Base-by-base conservation (phyloP, 2,113 vertebrate genomes). In the Eulemur rufifrons region DNA sequence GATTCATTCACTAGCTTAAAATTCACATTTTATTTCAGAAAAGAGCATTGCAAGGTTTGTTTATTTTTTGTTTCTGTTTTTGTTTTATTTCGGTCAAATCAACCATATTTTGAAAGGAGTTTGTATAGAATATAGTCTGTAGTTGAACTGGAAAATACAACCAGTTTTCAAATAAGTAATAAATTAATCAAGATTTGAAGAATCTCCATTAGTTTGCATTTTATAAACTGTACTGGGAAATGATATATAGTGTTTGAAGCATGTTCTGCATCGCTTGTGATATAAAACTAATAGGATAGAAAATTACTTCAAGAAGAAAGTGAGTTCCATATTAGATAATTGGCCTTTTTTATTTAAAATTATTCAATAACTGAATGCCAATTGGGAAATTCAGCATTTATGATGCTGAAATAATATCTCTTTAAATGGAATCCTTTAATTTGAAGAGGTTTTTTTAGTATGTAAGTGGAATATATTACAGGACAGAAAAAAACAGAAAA, bases 221-320 rank as follows among this genome's bases (percentile, higher is more conserved):
- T 96, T 84, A 94, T 94, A 96, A 95, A 95, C 56, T 95, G 2
- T 73, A 74, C 73, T 89, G 52, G 93, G 52, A 81, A 93, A 91
- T 98, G 96, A 98, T 96, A 97, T 95, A 98, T 95, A 96, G 86
- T 96, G 64, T 73, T 56, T 96, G n/a, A 94, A 93, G 56, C 37
- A 59, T 96, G 95, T 98, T 98, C 81, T 96, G 83, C 37, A 91
- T 97, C 97, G 90, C 91, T 98, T 98, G 85, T 97, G 93, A 89
- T 97, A 98, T 97, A 98, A 98, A 98, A 95, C 89, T 97, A 98
- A 98, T 96, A 98, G 91, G 84, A 97, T 98, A 95, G 98, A 98
- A 98, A 98, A 98, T 98, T 96, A 87, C 94, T 98, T 91, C 86
- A 88, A 97, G 94, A 96, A 95, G 97, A 85, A 97, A 91, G 94